These are phyloP conservation scores for Neodiprion fabricii DNA, from an alignment of 1,140 invertebrate genomes.

Conservation along the genomic window DNA sequence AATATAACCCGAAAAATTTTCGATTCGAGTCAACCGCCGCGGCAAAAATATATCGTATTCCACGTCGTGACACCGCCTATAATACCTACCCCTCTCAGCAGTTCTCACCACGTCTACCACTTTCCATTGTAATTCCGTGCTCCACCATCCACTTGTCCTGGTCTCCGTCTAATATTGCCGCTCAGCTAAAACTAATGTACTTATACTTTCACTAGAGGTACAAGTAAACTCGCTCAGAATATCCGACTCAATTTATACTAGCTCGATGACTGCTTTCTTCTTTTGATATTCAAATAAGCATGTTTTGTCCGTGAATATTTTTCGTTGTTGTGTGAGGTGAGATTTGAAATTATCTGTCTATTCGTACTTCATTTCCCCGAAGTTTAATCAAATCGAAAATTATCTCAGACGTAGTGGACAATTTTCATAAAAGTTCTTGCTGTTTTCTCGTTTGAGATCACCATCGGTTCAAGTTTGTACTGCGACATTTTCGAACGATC, in stretches of 20 bases:
- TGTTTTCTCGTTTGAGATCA: too few species aligned
- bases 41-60: conserved; percentile 49
- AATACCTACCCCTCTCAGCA: conserved; percentile 9
- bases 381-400: too few species aligned
- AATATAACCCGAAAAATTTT: conserved; percentile 47
- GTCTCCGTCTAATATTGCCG: conserved; percentile 1
- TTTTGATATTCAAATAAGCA: too few species aligned
- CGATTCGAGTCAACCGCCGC: conserved; percentile 47
- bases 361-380: too few species aligned
- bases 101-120: conserved; percentile 48
- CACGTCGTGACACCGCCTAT: conserved; percentile 39
- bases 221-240: neutral
- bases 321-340: too few species aligned
- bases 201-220: neutral
- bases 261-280: too few species aligned
- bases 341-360: too few species aligned
- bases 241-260: neutral
- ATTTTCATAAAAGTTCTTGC: too few species aligned
- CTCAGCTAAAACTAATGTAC: neutral
- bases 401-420: too few species aligned
- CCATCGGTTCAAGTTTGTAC: too few species aligned
- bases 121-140: conserved; percentile 53
- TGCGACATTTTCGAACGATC: too few species aligned
- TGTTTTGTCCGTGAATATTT: too few species aligned
- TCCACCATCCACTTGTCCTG: conserved; percentile 13